A percentile compares a stretch with the other conserved stretches of the same genome.
phyloP scores from a whole-genome alignment of 1,140 invertebrate genomes.

The Lasaia peninsularis region DNA sequence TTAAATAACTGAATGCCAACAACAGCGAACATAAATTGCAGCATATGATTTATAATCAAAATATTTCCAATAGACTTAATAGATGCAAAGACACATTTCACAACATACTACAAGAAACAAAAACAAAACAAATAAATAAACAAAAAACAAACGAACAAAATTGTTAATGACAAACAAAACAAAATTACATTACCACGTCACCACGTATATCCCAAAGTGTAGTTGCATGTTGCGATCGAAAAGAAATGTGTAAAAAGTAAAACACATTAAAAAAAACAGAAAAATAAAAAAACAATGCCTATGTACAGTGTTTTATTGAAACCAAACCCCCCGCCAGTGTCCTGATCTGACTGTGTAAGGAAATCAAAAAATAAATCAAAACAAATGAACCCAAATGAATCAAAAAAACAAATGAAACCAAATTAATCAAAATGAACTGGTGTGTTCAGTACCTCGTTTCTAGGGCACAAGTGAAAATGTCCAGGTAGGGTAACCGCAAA shows the following conservation, averaged over 20 bases:
- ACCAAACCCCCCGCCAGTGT: conserved; percentile 48
- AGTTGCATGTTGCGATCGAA: conserved; percentile 44
- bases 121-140: conserved; percentile 30
- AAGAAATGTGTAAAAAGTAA: conserved; percentile 50
- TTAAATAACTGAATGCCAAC: conserved; percentile 99
- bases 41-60: conserved; percentile 97
- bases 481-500: conserved; percentile 69
- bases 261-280: conserved; percentile 49
- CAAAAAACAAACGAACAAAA: conserved; percentile 31
- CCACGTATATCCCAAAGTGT: conserved; percentile 50
- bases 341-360: conserved; percentile 54
- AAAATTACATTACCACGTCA: conserved; percentile 55
- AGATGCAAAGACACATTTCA: conserved; percentile 98
- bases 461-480: conserved; percentile 62
- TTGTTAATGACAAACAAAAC: conserved; percentile 37
- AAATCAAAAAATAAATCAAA: conserved; percentile 36
- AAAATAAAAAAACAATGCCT: conserved; percentile 43
- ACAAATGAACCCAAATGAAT: conserved; percentile 8
- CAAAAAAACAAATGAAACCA: conserved; percentile 9
- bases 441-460: conserved; percentile 47
- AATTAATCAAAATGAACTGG: conserved; percentile 37
- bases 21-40: conserved; percentile 99
- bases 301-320: conserved; percentile 55
- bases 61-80: conserved; percentile 99
- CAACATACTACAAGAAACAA: conserved; percentile 88